Conservation (phyloP, 2,888 invertebrate genomes). For the Seira ritae region DNA sequence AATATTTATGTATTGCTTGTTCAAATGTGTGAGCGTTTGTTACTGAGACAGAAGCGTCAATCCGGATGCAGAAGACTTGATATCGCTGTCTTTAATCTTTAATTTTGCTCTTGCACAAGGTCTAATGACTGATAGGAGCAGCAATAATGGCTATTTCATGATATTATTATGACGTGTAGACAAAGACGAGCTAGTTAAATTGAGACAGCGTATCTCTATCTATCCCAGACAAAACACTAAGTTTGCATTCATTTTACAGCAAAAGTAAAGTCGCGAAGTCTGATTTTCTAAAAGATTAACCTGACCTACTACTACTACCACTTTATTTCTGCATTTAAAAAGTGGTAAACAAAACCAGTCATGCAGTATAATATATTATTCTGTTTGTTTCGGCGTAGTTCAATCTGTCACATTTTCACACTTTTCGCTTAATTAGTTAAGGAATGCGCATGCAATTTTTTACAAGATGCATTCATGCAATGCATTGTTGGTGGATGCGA, state of each 20-base stretch:
- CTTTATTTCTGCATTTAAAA: background rate
- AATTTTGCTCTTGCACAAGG: background rate
- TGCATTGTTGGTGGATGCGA: background rate
- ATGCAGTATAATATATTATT: background rate
- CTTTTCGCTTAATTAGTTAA: constrained; percentile 1
- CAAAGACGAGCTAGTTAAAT: background rate
- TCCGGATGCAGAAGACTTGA: background rate
- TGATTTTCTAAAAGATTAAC: background rate
- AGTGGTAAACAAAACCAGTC: background rate
- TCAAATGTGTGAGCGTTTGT: no score
- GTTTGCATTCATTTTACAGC: no score
- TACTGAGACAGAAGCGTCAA: background rate
- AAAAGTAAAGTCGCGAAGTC: no score
- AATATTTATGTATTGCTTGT: no score
- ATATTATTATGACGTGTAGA: background rate
- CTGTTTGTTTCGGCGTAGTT: background rate
- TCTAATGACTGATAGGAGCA: background rate
- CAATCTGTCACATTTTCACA: background rate
- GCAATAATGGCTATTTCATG: background rate
- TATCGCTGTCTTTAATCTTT: background rate
- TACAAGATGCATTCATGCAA: background rate
- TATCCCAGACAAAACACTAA: no score
- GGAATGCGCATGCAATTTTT: background rate
- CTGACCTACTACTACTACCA: background rate
- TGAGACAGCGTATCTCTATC: no score